These are phyloP conservation scores for Aradophagus sp. DNA, from an alignment of 1,140 invertebrate species.

Conservation along the genomic window DNA sequence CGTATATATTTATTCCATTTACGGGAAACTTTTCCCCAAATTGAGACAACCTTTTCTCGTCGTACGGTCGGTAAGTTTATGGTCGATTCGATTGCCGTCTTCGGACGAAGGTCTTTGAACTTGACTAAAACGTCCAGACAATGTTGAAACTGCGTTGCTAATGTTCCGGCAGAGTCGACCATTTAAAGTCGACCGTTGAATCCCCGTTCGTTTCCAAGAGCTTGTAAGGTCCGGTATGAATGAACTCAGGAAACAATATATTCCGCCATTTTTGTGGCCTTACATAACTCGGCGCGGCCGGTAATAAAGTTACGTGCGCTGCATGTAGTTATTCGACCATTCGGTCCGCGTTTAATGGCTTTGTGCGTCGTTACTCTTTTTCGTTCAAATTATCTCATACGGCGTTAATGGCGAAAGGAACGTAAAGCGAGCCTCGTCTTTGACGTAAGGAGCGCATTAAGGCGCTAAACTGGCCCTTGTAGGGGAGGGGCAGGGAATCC, in stretches of 20 bases:
- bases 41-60: too few relatives aligned
- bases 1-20: too few relatives aligned
- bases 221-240: constrained; percentile 13
- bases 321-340: constrained; percentile 33
- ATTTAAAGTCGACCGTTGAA: too few relatives aligned
- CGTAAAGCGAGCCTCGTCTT: constrained; percentile 45
- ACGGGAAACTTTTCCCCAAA: too few relatives aligned
- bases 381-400: constrained; percentile 52
- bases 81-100: too few relatives aligned
- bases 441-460: constrained; percentile 42
- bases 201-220: too few relatives aligned
- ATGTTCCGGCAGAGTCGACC: too few relatives aligned
- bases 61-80: too few relatives aligned
- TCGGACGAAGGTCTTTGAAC: too few relatives aligned
- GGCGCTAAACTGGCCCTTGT: constrained; percentile 28
- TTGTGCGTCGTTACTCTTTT: constrained; percentile 42
- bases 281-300: constrained; percentile 27
- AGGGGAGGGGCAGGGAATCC: constrained; percentile 2
- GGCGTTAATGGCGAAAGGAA: constrained; percentile 44
- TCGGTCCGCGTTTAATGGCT: constrained; percentile 44
- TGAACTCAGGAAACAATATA: constrained; percentile 25
- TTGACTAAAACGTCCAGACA: too few relatives aligned
- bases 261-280: constrained; percentile 27
- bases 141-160: too few relatives aligned
- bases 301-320: constrained; percentile 47